A percentile compares a stretch with the other conserved stretches of the same genome.
phyloP scores from a whole-genome alignment of 2,113 vertebrate species.

The Alaudala cheleensis region DNA sequence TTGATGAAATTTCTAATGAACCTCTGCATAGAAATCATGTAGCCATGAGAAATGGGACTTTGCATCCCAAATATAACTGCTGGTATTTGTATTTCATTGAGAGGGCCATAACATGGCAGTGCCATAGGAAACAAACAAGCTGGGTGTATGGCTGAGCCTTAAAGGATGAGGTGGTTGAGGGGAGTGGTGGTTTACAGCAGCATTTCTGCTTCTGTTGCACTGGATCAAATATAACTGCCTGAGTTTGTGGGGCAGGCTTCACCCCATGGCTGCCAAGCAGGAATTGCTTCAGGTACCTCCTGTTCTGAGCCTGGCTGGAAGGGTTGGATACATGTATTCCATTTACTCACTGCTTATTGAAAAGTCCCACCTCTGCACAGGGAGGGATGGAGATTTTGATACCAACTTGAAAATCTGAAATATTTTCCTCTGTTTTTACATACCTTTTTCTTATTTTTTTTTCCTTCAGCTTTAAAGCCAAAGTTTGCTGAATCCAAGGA shows the following conservation, averaged over 20 bases:
- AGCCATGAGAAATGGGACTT: not conserved
- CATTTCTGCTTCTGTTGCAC: not conserved
- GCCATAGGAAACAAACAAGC: not conserved
- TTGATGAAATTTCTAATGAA: not conserved
- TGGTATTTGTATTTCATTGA: not conserved
- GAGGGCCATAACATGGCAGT: too few species aligned
- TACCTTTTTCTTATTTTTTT: not conserved
- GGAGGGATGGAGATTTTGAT: not conserved
- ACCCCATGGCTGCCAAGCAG: not conserved
- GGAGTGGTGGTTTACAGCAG: not conserved
- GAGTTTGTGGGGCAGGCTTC: not conserved
- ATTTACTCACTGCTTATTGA: not conserved
- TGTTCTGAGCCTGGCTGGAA: not conserved
- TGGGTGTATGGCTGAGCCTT: not conserved
- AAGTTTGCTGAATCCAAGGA: conserved; percentile 97
- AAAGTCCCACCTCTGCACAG: not conserved
- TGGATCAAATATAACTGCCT: not conserved
- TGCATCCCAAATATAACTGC: not conserved
- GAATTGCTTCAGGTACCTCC: not conserved
- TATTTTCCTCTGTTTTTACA: not conserved
- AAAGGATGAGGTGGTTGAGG: not conserved
- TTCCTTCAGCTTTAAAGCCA: conserved; percentile 87
- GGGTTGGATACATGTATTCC: not conserved
- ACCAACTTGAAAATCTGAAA: not conserved
- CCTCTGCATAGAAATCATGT: not conserved